Conservation (phyloP, 2,888 invertebrate species). For the Aphodius granarius region DNA sequence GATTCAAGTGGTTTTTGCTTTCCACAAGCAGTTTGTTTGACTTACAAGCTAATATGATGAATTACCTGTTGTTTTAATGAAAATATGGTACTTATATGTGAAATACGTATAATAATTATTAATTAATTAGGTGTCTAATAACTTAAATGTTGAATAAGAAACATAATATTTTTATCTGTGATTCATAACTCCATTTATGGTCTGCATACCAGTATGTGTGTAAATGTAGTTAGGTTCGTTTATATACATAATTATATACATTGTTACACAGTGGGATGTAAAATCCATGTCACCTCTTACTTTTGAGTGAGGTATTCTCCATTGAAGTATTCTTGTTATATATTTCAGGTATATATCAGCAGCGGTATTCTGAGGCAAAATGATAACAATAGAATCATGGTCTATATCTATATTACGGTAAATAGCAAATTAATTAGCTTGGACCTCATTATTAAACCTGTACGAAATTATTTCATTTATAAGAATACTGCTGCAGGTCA, state of each 20-base stretch:
- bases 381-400: too few relatives aligned
- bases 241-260: constrained; percentile 27
- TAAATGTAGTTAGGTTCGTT: constrained; percentile 7
- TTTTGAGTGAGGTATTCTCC: constrained; percentile 32
- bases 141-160: constrained; percentile 17
- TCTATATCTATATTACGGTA: too few relatives aligned
- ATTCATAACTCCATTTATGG: constrained; percentile 45
- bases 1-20: too few relatives aligned
- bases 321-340: constrained; percentile 28
- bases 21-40: too few relatives aligned
- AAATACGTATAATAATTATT: background rate
- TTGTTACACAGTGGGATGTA: constrained; percentile 24
- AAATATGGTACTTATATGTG: background rate
- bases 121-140: too few relatives aligned
- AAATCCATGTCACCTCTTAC: constrained; percentile 31
- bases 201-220: constrained; percentile 40
- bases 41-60: too few relatives aligned
- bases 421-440: too few relatives aligned
- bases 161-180: constrained; percentile 47
- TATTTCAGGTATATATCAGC: constrained; percentile 30
- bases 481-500: constrained; percentile 8
- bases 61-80: too few relatives aligned
- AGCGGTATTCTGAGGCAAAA: constrained; percentile 36
- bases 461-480: background rate
- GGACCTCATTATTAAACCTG: too few relatives aligned